Evolutionary conservation across 53 echinoderm and acorn worm genomes (phyloP), one percentile per base, ranked within the genome.

Genomic region (Holothuria leucospilota): DNA sequence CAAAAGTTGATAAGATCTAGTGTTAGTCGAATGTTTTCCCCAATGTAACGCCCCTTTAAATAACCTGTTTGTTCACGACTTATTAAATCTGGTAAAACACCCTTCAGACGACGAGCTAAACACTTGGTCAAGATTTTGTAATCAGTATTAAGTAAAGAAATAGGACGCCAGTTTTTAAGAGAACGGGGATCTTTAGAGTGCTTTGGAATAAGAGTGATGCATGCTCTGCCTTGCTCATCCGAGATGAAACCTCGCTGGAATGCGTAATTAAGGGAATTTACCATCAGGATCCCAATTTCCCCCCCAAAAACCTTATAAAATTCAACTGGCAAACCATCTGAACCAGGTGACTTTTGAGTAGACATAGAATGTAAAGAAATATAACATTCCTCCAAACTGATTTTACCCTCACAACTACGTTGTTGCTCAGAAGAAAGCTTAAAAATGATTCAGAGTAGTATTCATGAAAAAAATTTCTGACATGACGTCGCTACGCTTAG

Each of bases 111-210:
- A 8, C 8, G n/a, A n/a, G n/a, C n/a, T n/a, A n/a, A n/a, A n/a
- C n/a, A n/a, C n/a, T n/a, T n/a, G n/a, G n/a, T n/a, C n/a, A n/a
- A n/a, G n/a, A n/a, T n/a, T n/a, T n/a, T n/a, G n/a, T n/a, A n/a
- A n/a, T n/a, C n/a, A n/a, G n/a, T n/a, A n/a, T n/a, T n/a, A n/a
- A n/a, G n/a, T n/a, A n/a, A n/a, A n/a, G n/a, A n/a, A n/a, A n/a
- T 69, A 8, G 69, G 69, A 29, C 69, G 30, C 69, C 30, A 69
- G 29, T 69, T 69, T 29, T 69, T 69, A 8, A 69, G 18, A 69
- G 9, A 27, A 8, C 69, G 27, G 9, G 29, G 34, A 29, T 69
- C 69, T 69, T 69, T 69, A 0, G 26, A n/a, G n/a, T n/a, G n/a
- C n/a, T n/a, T n/a, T n/a, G n/a, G n/a, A n/a, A n/a, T n/a, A n/a